Evolutionary conservation across 2,888 invertebrate genomes (phyloP), one percentile per base, ranked within the genome.

Genomic region (Lepidocyrtinus sp.): DNA sequence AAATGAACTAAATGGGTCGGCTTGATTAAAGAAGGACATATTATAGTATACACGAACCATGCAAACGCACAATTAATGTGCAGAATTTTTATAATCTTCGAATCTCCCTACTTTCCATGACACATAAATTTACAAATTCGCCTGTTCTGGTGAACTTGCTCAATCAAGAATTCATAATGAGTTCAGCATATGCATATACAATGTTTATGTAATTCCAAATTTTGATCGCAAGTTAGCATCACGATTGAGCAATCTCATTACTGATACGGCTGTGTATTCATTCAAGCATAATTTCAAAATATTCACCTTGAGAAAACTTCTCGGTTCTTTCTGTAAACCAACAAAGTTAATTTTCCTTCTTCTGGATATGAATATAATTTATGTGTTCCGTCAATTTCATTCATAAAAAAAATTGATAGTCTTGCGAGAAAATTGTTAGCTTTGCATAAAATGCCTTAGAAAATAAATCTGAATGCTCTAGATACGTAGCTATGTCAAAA

Each of bases 11-110:
- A 67, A 45, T 67, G 67, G 67, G 67, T 67, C 67, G 67, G 36
- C 24, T 67, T 67, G 67, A 45, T 67, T 21, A 21, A 67, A 45
- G 67, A 67, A 67, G 67, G 67, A 67, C 67, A 67, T 46, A 45
- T 17, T 1, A 7, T 7, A 7, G 5, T n/a, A 50, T 50, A 2
- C 50, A 7, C 15, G 50, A 2, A 50, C 36, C 5, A 36, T 12
- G 12, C 5, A 50, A 50, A n/a, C n/a, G n/a, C 15, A 50, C 50
- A 50, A 50, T 50, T 36, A 36, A 36, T 7, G n/a, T n/a, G n/a
- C n/a, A 36, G 50, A 50, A 50, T 7, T 15, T 50, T 50, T 1
- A 50, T 50, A 7, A 50, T 50, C 50, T 50, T 50, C 15, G 2
- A 36, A 36, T 50, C 15, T 50, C 12, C 50, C 50, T 50, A 50